Evolutionary conservation across 2,888 invertebrate species (phyloP).

Genomic region (Melieria omissa): DNA sequence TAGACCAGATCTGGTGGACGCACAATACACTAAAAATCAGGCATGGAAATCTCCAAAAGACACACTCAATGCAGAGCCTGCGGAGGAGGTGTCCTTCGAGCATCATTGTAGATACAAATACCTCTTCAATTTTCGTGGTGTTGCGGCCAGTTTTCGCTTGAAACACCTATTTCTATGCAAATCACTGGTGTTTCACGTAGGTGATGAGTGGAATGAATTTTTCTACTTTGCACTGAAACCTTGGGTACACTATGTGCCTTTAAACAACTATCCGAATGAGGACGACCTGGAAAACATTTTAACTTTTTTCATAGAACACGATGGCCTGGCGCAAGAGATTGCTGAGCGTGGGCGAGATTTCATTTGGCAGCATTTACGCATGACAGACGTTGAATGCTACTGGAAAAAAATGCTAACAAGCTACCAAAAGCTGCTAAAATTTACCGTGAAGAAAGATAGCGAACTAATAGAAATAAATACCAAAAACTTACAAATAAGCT

Average conservation of each 20-base stretch:
- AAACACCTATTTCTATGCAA: conserved; percentile 94
- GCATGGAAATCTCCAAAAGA: conserved; percentile 98
- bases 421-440: conserved; percentile 81
- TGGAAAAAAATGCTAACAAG: conserved; percentile 82
- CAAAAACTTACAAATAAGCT: neutral
- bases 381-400: conserved; percentile 86
- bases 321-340: conserved; percentile 79
- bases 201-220: conserved; percentile 94
- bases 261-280: conserved; percentile 75
- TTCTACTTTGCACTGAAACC: conserved; percentile 91
- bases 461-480: conserved; percentile 69
- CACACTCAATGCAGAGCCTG: conserved; percentile 85
- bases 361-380: conserved; percentile 83
- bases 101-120: conserved; percentile 94
- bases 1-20: conserved; percentile 83
- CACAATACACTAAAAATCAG: conserved; percentile 97
- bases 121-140: conserved; percentile 95
- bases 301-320: conserved; percentile 80
- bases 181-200: conserved; percentile 94
- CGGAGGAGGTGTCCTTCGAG: conserved; percentile 86
- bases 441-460: conserved; percentile 72
- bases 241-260: conserved; percentile 95
- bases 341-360: conserved; percentile 85
- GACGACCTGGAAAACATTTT: conserved; percentile 79
- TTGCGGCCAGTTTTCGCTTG: conserved; percentile 96